Evolutionary conservation across 2,113 vertebrate species (phyloP).

Genomic region (Epinephelus cyanopodus): DNA sequence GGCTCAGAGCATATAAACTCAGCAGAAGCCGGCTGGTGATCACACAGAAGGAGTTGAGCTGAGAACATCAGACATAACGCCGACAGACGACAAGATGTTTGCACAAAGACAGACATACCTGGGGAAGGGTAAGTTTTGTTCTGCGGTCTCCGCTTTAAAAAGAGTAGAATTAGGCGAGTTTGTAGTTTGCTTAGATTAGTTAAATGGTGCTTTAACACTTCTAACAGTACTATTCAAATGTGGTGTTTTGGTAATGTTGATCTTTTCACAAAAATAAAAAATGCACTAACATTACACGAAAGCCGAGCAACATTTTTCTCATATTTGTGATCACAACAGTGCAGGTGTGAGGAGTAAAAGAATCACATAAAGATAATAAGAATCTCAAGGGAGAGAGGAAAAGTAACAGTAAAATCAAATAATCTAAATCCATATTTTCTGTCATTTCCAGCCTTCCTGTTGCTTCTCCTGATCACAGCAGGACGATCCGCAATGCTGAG

Average conservation of each 20-base stretch:
- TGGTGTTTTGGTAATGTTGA: neutral
- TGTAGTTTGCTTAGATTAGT: neutral
- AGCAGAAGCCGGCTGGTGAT: neutral
- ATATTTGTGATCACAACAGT: neutral
- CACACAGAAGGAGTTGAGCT: conserved; percentile 12
- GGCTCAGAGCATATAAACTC: conserved; percentile 50
- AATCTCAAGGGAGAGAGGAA: neutral
- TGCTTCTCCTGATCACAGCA: conserved; percentile 58
- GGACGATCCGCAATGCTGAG: conserved; percentile 19
- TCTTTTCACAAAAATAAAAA: neutral
- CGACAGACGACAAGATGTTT: conserved; percentile 54
- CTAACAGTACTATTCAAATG: neutral
- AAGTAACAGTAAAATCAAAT: too few relatives aligned
- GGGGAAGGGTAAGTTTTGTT: conserved; percentile 52
- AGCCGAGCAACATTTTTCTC: neutral
- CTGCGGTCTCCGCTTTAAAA: neutral
- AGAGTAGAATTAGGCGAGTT: neutral
- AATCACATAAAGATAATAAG: neutral
- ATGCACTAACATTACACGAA: neutral
- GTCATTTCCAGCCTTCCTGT: conserved; percentile 31
- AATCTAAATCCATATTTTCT: too few relatives aligned
- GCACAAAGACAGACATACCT: conserved; percentile 40
- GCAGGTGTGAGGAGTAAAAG: neutral
- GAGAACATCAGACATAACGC: neutral
- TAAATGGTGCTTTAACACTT: neutral